Percentiles rank a stretch among this genome's conserved stretches.
These are phyloP conservation scores for Calliopsis andreniformis DNA, from an alignment of 1,140 invertebrate species.

Conservation along the genomic window DNA sequence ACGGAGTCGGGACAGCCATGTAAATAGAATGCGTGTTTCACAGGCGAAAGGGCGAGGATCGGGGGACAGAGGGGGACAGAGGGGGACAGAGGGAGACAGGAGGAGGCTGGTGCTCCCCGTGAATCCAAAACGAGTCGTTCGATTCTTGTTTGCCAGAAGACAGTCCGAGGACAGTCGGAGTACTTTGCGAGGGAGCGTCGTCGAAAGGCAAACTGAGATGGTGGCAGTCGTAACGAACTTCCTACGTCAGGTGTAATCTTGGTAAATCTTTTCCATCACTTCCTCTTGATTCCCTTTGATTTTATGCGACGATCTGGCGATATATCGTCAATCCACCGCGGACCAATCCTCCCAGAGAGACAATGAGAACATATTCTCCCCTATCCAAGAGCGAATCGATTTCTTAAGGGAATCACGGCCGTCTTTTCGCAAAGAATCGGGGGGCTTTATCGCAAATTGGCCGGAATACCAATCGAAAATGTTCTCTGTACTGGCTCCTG, in stretches of 20 bases:
- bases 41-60: constrained; percentile 14
- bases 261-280: constrained; percentile 12
- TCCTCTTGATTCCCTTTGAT: constrained; percentile 5
- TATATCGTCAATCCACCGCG: neutral
- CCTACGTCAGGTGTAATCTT: constrained; percentile 1
- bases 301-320: neutral
- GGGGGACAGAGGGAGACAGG: neutral
- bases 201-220: constrained; percentile 20
- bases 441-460: constrained; percentile 28
- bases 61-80: too few relatives aligned
- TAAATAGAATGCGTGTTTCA: constrained; percentile 54
- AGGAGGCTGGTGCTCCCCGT: constrained; percentile 1
- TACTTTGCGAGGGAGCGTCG: constrained; percentile 62
- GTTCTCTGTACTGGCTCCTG: neutral
- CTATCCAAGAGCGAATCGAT: constrained; percentile 14
- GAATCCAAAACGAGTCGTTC: constrained; percentile 37
- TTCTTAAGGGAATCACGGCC: neutral
- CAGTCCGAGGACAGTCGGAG: neutral
- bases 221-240: constrained; percentile 11
- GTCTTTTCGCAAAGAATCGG: neutral
- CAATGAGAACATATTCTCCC: constrained; percentile 3
- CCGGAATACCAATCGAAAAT: constrained; percentile 1
- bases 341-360: neutral
- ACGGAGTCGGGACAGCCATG: constrained; percentile 31
- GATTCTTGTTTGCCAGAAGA: constrained; percentile 39